A percentile compares a stretch with the other conserved stretches of the same genome.
These are phyloP conservation scores for Papilio elwesi DNA, from an alignment of 2,888 invertebrate genomes.

Conservation along the genomic window DNA sequence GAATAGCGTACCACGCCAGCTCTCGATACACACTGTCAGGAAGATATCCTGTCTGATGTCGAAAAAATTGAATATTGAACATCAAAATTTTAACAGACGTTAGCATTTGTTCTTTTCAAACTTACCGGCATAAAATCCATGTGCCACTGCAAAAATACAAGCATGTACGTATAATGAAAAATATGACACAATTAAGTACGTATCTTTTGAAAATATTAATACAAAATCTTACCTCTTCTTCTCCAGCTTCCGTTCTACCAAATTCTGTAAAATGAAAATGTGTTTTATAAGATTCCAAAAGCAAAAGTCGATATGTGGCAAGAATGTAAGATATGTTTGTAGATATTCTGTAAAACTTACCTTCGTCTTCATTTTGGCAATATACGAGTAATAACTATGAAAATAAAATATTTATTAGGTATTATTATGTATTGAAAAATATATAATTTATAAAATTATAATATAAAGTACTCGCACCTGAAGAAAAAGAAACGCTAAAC, in stretches of 20 bases:
- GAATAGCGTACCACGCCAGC: conserved; percentile 78
- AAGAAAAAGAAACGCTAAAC: conserved; percentile 12
- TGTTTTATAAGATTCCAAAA: neutral
- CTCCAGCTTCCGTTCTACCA: conserved; percentile 57
- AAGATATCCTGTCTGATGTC: conserved; percentile 70
- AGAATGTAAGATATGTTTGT: neutral
- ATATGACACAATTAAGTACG: neutral
- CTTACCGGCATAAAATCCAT: conserved; percentile 80
- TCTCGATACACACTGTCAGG: conserved; percentile 79
- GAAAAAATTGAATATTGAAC: neutral
- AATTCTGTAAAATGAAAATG: conserved; percentile 50
- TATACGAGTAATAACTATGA: conserved; percentile 36
- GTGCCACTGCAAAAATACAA: conserved; percentile 68
- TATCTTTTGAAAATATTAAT: neutral
- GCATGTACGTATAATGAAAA: conserved; percentile 30
- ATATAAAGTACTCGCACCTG: conserved; percentile 18
- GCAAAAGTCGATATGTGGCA: neutral
- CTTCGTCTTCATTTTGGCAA: conserved; percentile 43
- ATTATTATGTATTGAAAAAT: neutral
- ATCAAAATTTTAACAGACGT: neutral
- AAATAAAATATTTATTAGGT: neutral
- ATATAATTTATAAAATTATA: neutral
- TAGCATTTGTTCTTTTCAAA: conserved; percentile 36
- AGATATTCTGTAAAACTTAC: conserved; percentile 15
- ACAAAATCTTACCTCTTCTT: conserved; percentile 66